Evolutionary conservation across 2,888 invertebrate species (phyloP).

Genomic region (Rhaphigaster nebulosa): DNA sequence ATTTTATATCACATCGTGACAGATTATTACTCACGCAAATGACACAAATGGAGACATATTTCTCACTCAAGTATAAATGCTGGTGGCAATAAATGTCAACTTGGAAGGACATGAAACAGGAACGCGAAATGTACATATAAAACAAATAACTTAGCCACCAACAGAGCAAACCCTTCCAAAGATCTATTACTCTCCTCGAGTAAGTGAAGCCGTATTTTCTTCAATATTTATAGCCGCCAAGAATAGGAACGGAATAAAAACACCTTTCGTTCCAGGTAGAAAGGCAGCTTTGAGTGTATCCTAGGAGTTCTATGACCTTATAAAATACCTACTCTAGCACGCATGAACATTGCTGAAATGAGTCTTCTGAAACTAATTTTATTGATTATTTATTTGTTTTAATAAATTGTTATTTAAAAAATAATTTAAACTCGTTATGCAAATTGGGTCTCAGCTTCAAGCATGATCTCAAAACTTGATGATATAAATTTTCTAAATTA

Average conservation of each 20-base stretch:
- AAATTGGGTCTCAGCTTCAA: too few relatives aligned
- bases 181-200: neutral
- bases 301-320: neutral
- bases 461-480: too few relatives aligned
- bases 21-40: neutral
- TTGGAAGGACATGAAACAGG: neutral
- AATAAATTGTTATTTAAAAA: too few relatives aligned
- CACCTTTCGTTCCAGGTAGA: slow-evolving; percentile 2
- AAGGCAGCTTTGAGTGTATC: neutral
- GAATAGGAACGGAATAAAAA: slow-evolving; percentile 20
- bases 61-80: slow-evolving; percentile 9
- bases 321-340: neutral
- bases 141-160: slow-evolving; percentile 35
- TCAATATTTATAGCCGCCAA: slow-evolving; percentile 31
- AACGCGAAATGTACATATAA: slow-evolving; percentile 15
- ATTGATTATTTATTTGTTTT: too few relatives aligned
- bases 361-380: neutral
- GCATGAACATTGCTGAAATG: neutral
- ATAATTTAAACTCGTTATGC: too few relatives aligned
- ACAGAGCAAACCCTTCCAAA: slow-evolving; percentile 8
- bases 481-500: too few relatives aligned
- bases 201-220: slow-evolving; percentile 33
- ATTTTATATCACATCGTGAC: neutral
- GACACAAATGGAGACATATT: neutral
- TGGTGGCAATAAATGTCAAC: slow-evolving; percentile 10